Evolutionary conservation across 2,113 vertebrate species (phyloP).

Genomic region (Sturnira hondurensis): DNA sequence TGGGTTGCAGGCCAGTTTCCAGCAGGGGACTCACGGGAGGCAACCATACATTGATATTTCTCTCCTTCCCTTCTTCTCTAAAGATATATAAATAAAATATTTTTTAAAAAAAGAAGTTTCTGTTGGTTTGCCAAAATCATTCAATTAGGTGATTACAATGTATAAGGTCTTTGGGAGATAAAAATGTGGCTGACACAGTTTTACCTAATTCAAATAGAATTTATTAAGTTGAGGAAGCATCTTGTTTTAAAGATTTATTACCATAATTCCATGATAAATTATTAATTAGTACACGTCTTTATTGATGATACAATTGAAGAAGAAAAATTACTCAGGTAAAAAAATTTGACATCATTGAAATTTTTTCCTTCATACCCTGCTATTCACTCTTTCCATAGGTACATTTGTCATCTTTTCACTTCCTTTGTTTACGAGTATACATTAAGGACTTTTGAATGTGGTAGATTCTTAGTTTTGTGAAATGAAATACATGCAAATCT

Average conservation of each 20-base stretch:
- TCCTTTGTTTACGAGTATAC: neutral
- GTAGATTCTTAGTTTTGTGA: neutral
- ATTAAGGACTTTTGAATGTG: neutral
- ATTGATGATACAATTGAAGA: neutral
- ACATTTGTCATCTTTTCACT: neutral
- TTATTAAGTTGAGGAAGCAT: neutral
- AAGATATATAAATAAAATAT: too few relatives aligned
- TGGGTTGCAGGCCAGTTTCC: too few relatives aligned
- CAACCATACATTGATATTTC: too few relatives aligned
- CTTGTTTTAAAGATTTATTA: neutral
- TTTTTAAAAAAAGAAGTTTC: too few relatives aligned
- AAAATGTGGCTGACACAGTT: neutral
- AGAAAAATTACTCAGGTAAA: conserved; percentile 34
- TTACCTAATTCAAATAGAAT: neutral
- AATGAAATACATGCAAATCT: neutral
- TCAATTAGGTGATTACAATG: neutral
- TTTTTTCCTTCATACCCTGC: neutral
- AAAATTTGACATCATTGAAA: neutral
- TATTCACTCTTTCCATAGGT: neutral
- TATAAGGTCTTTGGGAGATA: neutral
- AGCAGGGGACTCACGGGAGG: too few relatives aligned
- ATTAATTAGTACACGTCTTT: neutral
- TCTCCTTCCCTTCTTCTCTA: too few relatives aligned
- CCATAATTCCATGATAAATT: neutral
- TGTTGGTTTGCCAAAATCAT: neutral